Evolutionary conservation across 2,113 vertebrate species (phyloP).

Genomic region (Serilophus lunatus): DNA sequence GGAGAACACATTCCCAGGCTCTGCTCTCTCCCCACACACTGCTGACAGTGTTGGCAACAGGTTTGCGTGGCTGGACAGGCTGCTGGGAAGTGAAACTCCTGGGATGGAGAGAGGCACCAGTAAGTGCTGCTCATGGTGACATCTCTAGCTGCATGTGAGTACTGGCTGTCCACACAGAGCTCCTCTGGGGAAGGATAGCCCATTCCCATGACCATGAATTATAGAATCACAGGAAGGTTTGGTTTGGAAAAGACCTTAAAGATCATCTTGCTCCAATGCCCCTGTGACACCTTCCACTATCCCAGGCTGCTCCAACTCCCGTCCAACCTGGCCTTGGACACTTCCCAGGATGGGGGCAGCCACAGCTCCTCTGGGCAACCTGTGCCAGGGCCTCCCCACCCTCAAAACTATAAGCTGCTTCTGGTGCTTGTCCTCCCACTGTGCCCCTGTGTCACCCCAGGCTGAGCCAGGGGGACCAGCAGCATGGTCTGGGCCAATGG

Average conservation of each 20-base stretch:
- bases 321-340: background rate
- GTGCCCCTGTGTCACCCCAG: background rate
- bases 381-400: background rate
- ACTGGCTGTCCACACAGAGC: background rate
- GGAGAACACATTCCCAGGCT: fast-evolving
- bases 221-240: background rate
- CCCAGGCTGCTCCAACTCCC: background rate
- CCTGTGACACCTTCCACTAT: background rate
- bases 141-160: fast-evolving
- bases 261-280: background rate
- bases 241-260: background rate
- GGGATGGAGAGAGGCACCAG: background rate
- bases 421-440: background rate
- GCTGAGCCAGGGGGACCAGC: background rate
- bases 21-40: background rate
- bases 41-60: background rate
- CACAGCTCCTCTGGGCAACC: background rate
- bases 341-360: background rate
- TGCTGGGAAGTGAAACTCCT: background rate
- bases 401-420: background rate
- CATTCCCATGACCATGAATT: background rate
- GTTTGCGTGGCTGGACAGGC: background rate
- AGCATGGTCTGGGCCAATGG: fast-evolving
- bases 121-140: background rate
- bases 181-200: background rate